Percentiles rank a stretch among this genome's conserved stretches.
Conservation (phyloP, 2,113 vertebrate genomes). For the Urocynchramus pylzowi region DNA sequence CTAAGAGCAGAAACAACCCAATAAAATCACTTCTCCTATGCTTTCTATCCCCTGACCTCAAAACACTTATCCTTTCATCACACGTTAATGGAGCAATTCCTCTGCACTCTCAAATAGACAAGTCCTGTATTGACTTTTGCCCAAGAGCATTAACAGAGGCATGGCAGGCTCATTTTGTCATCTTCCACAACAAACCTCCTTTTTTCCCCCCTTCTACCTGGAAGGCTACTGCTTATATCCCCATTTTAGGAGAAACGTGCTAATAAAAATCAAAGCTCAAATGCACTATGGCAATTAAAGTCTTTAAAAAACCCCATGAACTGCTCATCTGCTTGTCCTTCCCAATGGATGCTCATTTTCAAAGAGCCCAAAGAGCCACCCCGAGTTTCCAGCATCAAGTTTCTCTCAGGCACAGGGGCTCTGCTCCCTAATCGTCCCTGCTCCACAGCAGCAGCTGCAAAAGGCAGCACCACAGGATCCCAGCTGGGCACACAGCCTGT, state of each 20-base stretch:
- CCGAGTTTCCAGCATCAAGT: neutral
- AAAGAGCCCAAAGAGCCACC: neutral
- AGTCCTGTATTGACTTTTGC: neutral
- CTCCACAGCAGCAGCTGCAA: neutral
- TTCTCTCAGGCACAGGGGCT: neutral
- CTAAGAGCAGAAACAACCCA: neutral
- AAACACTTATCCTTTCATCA: neutral
- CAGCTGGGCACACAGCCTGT: neutral
- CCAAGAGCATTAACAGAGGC: neutral
- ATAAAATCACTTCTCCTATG: neutral
- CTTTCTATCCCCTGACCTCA: neutral
- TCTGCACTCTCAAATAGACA: neutral
- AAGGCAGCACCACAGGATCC: neutral
- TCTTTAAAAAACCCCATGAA: neutral
- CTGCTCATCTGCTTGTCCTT: neutral
- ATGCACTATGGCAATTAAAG: neutral
- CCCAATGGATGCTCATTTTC: neutral
- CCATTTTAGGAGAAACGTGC: neutral
- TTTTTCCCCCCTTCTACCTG: too few relatives aligned
- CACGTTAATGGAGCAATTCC: neutral
- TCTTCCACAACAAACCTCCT: neutral
- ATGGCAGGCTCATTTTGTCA: neutral
- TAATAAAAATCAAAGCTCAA: neutral
- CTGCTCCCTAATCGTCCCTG: rapidly evolving
- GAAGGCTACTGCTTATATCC: neutral